A percentile compares a stretch with the other conserved stretches of the same genome.
phyloP scores from a whole-genome alignment of 2,888 invertebrate species.

The Zygaena filipendulae region DNA sequence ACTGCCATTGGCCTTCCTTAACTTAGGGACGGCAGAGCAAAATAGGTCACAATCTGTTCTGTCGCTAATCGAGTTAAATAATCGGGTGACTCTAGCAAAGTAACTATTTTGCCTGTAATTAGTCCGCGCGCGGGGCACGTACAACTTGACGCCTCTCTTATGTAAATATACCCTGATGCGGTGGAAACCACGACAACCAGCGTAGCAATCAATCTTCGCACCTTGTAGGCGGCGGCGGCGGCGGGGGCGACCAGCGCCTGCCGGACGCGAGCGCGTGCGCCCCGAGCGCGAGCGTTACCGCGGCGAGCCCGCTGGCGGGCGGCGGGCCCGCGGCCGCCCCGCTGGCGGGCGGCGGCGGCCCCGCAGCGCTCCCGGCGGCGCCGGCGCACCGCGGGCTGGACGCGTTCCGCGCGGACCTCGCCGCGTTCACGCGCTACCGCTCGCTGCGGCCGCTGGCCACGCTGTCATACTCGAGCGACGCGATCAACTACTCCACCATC shows the following conservation, averaged over 20 bases:
- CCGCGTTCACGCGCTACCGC: constrained; percentile 81
- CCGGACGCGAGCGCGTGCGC: constrained; percentile 49
- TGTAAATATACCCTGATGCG: background rate
- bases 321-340: constrained; percentile 11
- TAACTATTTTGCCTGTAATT: no score
- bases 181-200: no score
- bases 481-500: constrained; percentile 87
- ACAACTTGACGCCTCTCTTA: background rate
- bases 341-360: constrained; percentile 14
- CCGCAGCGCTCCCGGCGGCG: constrained; percentile 16
- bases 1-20: no score
- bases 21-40: no score
- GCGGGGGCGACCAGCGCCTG: constrained; percentile 18
- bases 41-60: no score
- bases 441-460: constrained; percentile 85
- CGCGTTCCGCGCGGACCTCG: constrained; percentile 85
- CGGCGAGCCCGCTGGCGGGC: constrained; percentile 74
- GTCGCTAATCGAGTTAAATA: no score
- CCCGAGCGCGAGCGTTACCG: constrained; percentile 35
- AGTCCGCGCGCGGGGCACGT: background rate
- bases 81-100: no score
- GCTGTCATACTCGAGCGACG: constrained; percentile 89
- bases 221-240: no score
- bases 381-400: constrained; percentile 68
- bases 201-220: no score